A percentile compares a stretch with the other conserved stretches of the same genome.
These are phyloP conservation scores for Scophthalmus maximus DNA, from an alignment of 2,113 vertebrate genomes.

Conservation along the genomic window DNA sequence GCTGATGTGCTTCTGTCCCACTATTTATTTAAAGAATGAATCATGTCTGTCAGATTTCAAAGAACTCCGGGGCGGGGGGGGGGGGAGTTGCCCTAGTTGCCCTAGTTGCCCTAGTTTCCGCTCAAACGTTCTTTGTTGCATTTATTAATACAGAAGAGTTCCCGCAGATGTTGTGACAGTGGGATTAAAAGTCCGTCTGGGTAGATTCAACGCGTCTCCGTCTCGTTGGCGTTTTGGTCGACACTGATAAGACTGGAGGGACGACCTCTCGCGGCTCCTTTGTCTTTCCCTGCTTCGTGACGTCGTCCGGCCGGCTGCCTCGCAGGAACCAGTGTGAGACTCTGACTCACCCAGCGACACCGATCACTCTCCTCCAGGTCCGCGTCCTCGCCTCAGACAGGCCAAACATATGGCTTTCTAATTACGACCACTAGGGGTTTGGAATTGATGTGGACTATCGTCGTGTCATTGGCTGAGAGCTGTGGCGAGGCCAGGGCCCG, in stretches of 20 bases:
- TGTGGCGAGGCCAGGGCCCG: neutral
- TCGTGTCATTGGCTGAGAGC: constrained; percentile 3
- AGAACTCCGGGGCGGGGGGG: too few relatives aligned
- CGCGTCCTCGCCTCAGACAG: constrained; percentile 22
- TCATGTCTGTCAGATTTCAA: constrained; percentile 54
- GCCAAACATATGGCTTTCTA: constrained; percentile 67
- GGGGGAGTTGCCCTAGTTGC: constrained; percentile 43
- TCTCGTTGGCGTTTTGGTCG: neutral
- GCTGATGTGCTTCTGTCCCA: constrained; percentile 29
- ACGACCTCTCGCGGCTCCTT: too few relatives aligned
- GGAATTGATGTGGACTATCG: constrained; percentile 14
- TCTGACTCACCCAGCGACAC: constrained; percentile 67
- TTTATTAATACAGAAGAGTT: constrained; percentile 36
- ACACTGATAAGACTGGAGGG: neutral
- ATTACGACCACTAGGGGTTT: constrained; percentile 50
- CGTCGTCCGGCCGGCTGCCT: constrained; percentile 51
- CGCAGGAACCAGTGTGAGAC: constrained; percentile 49
- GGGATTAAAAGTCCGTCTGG: neutral
- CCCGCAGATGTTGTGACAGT: constrained; percentile 7
- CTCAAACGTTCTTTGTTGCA: constrained; percentile 30
- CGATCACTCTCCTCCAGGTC: constrained; percentile 73
- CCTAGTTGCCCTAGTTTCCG: constrained; percentile 45
- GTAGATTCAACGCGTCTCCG: neutral
- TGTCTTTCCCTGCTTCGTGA: constrained; percentile 7
- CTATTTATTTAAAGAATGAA: constrained; percentile 58